Conservation (phyloP, 2,888 invertebrate species). For the Netelia fuscicornis region DNA sequence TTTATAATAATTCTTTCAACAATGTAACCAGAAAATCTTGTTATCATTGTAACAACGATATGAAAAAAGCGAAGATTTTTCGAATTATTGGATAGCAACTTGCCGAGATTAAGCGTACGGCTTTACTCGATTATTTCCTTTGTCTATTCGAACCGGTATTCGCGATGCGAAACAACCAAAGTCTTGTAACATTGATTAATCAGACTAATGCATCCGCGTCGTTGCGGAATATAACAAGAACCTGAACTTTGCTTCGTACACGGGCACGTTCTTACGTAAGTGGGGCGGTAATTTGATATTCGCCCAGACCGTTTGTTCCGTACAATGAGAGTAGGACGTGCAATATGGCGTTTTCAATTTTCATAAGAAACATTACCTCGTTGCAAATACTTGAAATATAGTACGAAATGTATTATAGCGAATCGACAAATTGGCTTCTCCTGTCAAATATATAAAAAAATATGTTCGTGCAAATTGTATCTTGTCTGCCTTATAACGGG, state of each 20-base stretch:
- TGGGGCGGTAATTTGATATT: not conserved
- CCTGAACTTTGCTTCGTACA: not conserved
- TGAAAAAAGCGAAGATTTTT: not conserved
- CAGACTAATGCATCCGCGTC: conserved; percentile 5
- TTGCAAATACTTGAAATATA: not conserved
- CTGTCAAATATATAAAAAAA: no score
- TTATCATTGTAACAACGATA: no score
- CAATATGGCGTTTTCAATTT: not conserved
- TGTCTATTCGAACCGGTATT: not conserved
- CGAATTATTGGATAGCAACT: not conserved
- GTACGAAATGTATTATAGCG: no score
- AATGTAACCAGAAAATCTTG: no score
- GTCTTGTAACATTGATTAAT: not conserved
- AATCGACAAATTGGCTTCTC: no score
- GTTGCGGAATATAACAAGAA: not conserved
- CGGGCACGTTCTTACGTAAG: not conserved
- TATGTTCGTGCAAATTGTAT: no score
- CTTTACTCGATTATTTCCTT: not conserved
- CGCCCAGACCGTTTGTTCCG: not conserved
- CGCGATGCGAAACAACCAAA: not conserved
- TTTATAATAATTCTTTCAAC: no score
- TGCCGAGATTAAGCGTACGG: not conserved
- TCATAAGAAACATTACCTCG: not conserved
- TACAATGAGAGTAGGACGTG: not conserved
- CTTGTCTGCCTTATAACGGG: not conserved